Evolutionary conservation across 1,140 invertebrate species (phyloP).

Genomic region (Drosophila yakuba): DNA sequence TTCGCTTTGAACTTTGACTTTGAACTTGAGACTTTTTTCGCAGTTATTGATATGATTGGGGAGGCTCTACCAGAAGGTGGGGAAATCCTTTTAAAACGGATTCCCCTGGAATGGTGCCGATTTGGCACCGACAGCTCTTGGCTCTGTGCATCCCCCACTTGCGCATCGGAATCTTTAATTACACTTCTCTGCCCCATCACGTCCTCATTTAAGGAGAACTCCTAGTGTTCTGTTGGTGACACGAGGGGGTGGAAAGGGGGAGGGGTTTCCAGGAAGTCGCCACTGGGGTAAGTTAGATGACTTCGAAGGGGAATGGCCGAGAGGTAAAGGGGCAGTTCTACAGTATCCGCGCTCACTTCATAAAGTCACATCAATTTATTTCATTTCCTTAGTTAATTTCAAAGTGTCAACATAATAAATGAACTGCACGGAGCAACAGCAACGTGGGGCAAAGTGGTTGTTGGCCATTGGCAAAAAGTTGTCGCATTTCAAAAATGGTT

Average conservation of each 20-base stretch:
- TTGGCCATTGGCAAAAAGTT: slow-evolving; percentile 74
- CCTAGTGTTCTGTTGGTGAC: slow-evolving; percentile 38
- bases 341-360: slow-evolving; percentile 68
- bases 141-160: too few relatives aligned
- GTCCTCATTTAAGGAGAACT: slow-evolving; percentile 20
- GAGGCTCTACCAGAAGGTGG: not conserved
- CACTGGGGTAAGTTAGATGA: not conserved
- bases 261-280: not conserved
- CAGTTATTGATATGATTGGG: slow-evolving; percentile 51
- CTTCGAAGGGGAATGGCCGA: not conserved
- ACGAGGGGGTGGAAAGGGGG: slow-evolving; percentile 4
- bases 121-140: not conserved
- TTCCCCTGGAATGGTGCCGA: not conserved
- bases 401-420: slow-evolving; percentile 83
- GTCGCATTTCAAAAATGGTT: slow-evolving; percentile 82
- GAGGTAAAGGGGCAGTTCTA: slow-evolving; percentile 37
- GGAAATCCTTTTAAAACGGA: not conserved
- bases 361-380: slow-evolving; percentile 83
- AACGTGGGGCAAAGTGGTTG: slow-evolving; percentile 19
- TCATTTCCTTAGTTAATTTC: slow-evolving; percentile 83
- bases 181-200: slow-evolving; percentile 4
- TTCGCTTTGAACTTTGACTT: slow-evolving; percentile 46
- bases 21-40: slow-evolving; percentile 49
- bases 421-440: slow-evolving; percentile 72
- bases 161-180: slow-evolving; percentile 63